Percentiles rank a stretch among this genome's conserved stretches.
These are phyloP conservation scores for Macrostomum lignano DNA, from an alignment of 1,140 invertebrate genomes.

Conservation along the genomic window DNA sequence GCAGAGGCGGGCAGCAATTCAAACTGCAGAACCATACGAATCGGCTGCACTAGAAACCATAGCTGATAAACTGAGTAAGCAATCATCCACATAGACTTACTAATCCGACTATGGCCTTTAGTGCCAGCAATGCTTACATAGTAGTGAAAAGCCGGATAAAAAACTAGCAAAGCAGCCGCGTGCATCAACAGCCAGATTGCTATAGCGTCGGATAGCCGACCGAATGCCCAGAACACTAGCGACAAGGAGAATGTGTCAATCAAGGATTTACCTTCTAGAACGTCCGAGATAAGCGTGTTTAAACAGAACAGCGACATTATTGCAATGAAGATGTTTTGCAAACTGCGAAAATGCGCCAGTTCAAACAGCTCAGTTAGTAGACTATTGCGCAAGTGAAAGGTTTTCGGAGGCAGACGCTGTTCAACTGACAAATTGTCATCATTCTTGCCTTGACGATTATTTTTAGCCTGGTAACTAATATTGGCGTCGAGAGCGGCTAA, in stretches of 20 bases:
- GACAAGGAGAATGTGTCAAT: background rate
- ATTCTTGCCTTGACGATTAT: too few species aligned
- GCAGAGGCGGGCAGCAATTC: slow-evolving; percentile 35
- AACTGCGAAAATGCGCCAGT: background rate
- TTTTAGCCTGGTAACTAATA: too few species aligned
- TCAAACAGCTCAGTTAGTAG: background rate
- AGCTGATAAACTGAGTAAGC: slow-evolving; percentile 8
- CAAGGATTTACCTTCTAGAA: background rate
- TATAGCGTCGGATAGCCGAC: background rate
- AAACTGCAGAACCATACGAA: slow-evolving; percentile 27
- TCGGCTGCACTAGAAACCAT: slow-evolving; percentile 30
- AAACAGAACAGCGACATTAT: background rate
- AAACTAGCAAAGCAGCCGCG: background rate
- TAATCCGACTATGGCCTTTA: background rate
- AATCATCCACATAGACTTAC: background rate
- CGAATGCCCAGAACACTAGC: background rate
- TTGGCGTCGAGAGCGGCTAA: too few species aligned
- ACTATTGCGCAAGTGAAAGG: too few species aligned
- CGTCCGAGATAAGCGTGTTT: background rate
- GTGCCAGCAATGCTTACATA: background rate
- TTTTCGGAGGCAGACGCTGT: too few species aligned
- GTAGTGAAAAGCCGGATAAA: background rate
- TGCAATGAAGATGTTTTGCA: background rate
- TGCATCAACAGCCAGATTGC: background rate
- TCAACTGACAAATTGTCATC: too few species aligned